Percentiles rank a stretch among this genome's conserved stretches.
Conservation (phyloP, 2,113 vertebrate species). For the Vidua macroura region DNA sequence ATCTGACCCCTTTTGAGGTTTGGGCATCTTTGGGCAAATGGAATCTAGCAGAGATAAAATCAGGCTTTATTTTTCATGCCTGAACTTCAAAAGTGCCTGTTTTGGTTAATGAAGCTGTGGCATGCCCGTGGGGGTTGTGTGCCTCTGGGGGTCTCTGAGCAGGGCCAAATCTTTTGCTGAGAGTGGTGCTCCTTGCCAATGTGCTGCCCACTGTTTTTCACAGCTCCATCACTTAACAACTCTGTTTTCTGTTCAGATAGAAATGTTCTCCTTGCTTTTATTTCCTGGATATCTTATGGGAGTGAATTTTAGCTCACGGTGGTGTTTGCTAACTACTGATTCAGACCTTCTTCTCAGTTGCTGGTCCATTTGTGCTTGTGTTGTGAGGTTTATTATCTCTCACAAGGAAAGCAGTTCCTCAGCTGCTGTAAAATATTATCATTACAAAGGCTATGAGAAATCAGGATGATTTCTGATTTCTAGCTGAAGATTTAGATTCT, state of each 20-base stretch:
- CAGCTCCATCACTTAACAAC: not conserved
- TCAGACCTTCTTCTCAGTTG: not conserved
- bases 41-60: conserved; percentile 55
- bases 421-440: not conserved
- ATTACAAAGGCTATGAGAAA: not conserved
- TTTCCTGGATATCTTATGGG: not conserved
- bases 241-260: not conserved
- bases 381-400: not conserved
- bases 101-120: conserved; percentile 53
- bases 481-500: not conserved
- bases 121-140: not conserved
- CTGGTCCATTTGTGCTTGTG: not conserved
- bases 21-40: conserved; percentile 60
- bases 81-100: conserved; percentile 54
- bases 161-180: not conserved
- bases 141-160: not conserved
- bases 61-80: conserved; percentile 53
- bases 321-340: not conserved
- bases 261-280: not conserved
- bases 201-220: not conserved
- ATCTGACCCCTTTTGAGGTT: conserved; percentile 64
- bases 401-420: not conserved
- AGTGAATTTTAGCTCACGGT: not conserved
- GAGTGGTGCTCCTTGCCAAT: not conserved
- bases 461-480: not conserved